phyloP scores from a whole-genome alignment of 1,140 invertebrate genomes.

The Zaprionus lachaisei region DNA sequence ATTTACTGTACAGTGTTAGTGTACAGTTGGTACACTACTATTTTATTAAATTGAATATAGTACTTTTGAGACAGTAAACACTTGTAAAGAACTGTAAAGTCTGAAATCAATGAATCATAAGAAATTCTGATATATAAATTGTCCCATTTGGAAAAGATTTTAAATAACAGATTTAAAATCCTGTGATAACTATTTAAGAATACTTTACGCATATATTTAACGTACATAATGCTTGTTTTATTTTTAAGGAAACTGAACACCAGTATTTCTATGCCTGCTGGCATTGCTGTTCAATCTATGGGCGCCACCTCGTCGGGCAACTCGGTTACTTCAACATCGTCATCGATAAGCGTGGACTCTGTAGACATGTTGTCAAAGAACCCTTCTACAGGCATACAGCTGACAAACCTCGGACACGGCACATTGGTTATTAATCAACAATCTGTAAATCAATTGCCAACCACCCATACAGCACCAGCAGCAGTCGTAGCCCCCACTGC shows the following conservation, averaged over 20 bases:
- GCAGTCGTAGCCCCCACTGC: neutral
- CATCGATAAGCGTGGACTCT: conserved; percentile 67
- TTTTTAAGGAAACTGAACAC: conserved; percentile 58
- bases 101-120: too few species aligned
- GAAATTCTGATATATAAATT: too few species aligned
- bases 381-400: conserved; percentile 26
- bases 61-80: too few species aligned
- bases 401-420: conserved; percentile 9
- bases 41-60: too few species aligned
- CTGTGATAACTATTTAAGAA: neutral
- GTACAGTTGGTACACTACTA: too few species aligned
- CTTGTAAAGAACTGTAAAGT: too few species aligned
- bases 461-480: neutral
- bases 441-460: conserved; percentile 16
- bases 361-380: conserved; percentile 57
- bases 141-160: too few species aligned
- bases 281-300: conserved; percentile 40
- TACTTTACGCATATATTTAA: neutral
- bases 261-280: conserved; percentile 36
- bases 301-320: conserved; percentile 51
- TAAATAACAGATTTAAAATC: too few species aligned
- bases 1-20: too few species aligned
- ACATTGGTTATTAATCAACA: conserved; percentile 28
- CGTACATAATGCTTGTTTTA: neutral
- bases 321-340: conserved; percentile 62